phyloP scores from a whole-genome alignment of 2,113 vertebrate genomes.

The Sceloporus tristichus region DNA sequence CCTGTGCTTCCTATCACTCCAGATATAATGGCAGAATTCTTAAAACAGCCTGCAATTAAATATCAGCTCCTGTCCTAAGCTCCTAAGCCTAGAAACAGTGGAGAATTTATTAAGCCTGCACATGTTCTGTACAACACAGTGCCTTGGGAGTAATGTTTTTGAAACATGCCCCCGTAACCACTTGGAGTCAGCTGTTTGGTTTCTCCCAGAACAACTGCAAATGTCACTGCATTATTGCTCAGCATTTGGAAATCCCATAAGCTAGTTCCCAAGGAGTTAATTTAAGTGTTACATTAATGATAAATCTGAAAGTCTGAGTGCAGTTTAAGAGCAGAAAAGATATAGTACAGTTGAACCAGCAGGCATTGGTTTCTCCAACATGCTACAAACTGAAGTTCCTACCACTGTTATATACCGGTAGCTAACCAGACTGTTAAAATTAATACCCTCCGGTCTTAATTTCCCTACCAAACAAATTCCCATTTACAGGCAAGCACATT shows the following conservation, averaged over 20 bases:
- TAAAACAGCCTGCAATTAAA: conserved; percentile 16
- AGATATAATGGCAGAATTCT: not conserved
- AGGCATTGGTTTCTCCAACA: not conserved
- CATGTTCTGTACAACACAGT: not conserved
- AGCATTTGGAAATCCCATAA: conserved; percentile 46
- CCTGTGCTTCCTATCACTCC: not conserved
- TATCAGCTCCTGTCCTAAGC: not conserved
- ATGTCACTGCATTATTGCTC: conserved; percentile 35
- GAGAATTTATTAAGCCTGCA: not conserved
- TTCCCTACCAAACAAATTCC: conserved; percentile 45
- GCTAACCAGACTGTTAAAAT: conserved; percentile 30
- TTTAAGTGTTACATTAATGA: conserved; percentile 35
- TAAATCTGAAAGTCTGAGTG: conserved; percentile 34
- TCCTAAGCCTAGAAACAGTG: conserved; percentile 14
- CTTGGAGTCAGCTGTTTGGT: conserved; percentile 15
- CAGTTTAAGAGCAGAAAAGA: not conserved
- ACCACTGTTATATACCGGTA: conserved; percentile 23
- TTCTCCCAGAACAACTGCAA: conserved; percentile 45
- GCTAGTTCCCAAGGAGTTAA: conserved; percentile 48
- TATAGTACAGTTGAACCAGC: conserved; percentile 28
- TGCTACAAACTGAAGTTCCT: conserved; percentile 25
- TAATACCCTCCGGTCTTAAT: conserved; percentile 38
- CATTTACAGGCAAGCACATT: conserved; percentile 32
- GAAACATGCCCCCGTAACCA: not conserved
- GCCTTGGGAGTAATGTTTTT: not conserved